Evolutionary conservation across 2,888 invertebrate genomes (phyloP).

Genomic region (Alsophila aescularia): DNA sequence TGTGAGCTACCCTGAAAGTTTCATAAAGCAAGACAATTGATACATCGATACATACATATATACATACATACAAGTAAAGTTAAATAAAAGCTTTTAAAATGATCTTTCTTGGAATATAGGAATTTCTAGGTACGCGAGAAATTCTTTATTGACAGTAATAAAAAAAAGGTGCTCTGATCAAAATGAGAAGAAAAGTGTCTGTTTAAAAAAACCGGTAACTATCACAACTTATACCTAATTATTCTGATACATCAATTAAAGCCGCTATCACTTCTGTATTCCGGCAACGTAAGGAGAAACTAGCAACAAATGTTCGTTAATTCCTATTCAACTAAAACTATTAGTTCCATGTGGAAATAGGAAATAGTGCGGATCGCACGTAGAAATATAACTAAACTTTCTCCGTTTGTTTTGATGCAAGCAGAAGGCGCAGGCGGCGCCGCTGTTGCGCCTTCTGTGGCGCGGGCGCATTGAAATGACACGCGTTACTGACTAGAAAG

Average conservation of each 20-base stretch:
- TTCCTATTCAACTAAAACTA: constrained; percentile 51
- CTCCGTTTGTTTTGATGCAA: constrained; percentile 74
- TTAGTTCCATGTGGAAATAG: constrained; percentile 61
- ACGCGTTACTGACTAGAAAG: constrained; percentile 36
- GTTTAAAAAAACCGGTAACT: too few relatives aligned
- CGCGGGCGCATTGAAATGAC: constrained; percentile 52
- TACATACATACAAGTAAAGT: too few relatives aligned
- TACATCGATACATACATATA: too few relatives aligned
- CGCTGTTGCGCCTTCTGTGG: too few relatives aligned
- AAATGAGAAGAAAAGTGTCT: too few relatives aligned
- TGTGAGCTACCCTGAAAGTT: too few relatives aligned
- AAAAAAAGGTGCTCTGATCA: too few relatives aligned
- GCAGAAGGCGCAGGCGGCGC: constrained; percentile 46
- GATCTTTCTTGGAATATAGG: too few relatives aligned
- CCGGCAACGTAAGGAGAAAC: constrained; percentile 30
- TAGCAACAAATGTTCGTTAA: constrained; percentile 30
- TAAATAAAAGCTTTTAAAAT: too few relatives aligned
- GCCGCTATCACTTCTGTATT: constrained; percentile 21
- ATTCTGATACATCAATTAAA: constrained; percentile 20
- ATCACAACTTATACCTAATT: neutral
- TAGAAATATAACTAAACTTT: constrained; percentile 68
- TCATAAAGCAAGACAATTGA: too few relatives aligned
- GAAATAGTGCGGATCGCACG: constrained; percentile 64
- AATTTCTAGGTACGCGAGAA: too few relatives aligned
- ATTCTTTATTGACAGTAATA: too few relatives aligned